Percentiles rank a stretch among this genome's conserved stretches.
These are phyloP conservation scores for Drosophila punjabiensis DNA, from an alignment of 1,140 invertebrate genomes.

Conservation along the genomic window DNA sequence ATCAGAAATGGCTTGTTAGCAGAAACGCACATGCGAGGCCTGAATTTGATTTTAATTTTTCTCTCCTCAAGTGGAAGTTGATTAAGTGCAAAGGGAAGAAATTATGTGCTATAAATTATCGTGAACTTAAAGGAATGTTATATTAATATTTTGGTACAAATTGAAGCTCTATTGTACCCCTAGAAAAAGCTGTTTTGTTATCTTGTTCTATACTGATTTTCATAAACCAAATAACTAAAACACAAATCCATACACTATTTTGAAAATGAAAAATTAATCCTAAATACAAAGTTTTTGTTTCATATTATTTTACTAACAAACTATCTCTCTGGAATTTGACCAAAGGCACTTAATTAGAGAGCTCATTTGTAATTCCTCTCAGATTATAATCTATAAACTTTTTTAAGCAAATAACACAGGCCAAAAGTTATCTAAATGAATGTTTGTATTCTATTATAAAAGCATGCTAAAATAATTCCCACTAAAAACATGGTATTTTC, in stretches of 20 bases:
- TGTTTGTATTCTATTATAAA: not conserved
- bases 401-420: not conserved
- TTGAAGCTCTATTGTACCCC: not conserved
- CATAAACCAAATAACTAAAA: not conserved
- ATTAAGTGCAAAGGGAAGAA: constrained; percentile 4
- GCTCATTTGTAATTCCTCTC: not conserved
- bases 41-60: constrained; percentile 9
- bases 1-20: constrained; percentile 13
- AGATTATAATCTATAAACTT: not conserved
- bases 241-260: too few relatives aligned
- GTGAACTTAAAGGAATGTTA: too few relatives aligned
- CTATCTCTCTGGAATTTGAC: not conserved
- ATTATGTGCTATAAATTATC: not conserved
- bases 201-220: not conserved
- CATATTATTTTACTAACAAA: not conserved
- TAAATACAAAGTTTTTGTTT: too few relatives aligned
- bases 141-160: not conserved
- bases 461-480: not conserved
- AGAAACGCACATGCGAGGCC: constrained; percentile 8
- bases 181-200: not conserved
- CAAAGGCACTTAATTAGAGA: not conserved
- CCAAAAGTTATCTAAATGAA: not conserved
- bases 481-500: constrained; percentile 11
- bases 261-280: too few relatives aligned
- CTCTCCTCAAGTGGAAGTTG: not conserved